Evolutionary conservation across 2,888 invertebrate species (phyloP), one percentile per base, ranked within the genome.

Genomic region (Boloria selene): DNA sequence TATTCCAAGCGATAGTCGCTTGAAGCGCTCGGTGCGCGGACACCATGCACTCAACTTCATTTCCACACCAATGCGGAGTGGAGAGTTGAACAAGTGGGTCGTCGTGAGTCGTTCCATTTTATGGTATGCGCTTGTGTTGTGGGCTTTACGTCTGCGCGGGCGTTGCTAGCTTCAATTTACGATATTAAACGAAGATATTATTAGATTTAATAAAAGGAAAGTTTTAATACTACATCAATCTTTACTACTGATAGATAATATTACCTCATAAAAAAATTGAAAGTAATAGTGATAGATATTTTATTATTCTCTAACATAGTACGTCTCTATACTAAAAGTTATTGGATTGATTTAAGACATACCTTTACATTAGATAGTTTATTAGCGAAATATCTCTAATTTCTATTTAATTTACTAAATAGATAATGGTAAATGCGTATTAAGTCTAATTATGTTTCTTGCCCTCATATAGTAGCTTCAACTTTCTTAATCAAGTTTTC

Each of bases 71-170:
- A 72, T 71, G 74, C 75, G 64, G 75, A 69, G 72, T 75, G 77
- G 77, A 80, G 79, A 80, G 78, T 71, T 76, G 77, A 77, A 74
- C 79, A 81, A 77, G 79, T 81, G 72, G 81, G 81, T 77, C 79
- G 76, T 54, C 67, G 61, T 61, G 58, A 55, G 70, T 68, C 66
- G 64, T 71, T 70, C 66, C 55, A 72, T 64, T 64, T 65, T 66
- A 60, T 65, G 64, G 67, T 70, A 71, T 68, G 64, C 65, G 52
- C 66, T 59, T 65, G 55, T 50, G 63, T 52, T 53, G 38, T 22
- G 10, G n/a, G 56, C 7, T 45, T 47, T 47, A 16, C 6, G n/a
- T 1, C 47, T 49, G 47, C 47, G n/a, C n/a, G 16, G n/a, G 47
- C 16, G 3, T 49, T 16, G 7, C n/a, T 49, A 0, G 6, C n/a